These are phyloP conservation scores for Diphyllodes magnificus DNA, from an alignment of 2,113 vertebrate species.

Conservation along the genomic window DNA sequence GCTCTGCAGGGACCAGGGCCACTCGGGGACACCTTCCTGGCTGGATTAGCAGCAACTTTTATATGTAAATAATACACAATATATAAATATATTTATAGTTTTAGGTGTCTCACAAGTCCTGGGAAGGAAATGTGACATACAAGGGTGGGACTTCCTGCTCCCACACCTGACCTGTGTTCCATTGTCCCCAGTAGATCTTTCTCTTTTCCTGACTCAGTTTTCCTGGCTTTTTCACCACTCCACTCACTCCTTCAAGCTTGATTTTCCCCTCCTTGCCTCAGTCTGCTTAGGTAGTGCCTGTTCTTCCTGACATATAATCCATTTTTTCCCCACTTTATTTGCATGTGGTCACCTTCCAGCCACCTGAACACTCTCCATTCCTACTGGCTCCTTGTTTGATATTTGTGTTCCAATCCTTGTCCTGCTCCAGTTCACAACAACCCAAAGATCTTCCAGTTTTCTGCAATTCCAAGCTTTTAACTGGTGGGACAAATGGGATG, in stretches of 20 bases:
- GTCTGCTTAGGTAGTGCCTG: background rate
- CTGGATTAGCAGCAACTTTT: background rate
- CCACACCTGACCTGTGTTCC: background rate
- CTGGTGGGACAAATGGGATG: background rate
- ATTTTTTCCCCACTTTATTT: background rate
- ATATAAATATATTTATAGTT: accelerated
- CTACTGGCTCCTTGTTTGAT: background rate
- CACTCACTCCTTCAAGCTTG: background rate
- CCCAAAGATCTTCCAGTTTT: background rate
- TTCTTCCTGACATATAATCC: background rate
- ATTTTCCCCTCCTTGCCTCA: background rate
- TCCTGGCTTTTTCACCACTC: background rate
- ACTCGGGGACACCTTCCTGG: no score
- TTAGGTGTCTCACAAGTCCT: background rate
- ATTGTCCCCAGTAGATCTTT: accelerated
- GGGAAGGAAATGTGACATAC: background rate
- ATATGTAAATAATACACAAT: background rate
- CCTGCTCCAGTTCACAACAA: background rate
- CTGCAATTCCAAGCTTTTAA: background rate
- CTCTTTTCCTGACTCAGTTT: background rate
- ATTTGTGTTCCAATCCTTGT: background rate
- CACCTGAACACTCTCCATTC: background rate
- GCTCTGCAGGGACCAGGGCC: background rate
- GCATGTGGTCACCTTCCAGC: background rate
- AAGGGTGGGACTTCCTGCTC: background rate